phyloP scores from a whole-genome alignment of 2,113 vertebrate species.

The Hydropotes inermis region DNA sequence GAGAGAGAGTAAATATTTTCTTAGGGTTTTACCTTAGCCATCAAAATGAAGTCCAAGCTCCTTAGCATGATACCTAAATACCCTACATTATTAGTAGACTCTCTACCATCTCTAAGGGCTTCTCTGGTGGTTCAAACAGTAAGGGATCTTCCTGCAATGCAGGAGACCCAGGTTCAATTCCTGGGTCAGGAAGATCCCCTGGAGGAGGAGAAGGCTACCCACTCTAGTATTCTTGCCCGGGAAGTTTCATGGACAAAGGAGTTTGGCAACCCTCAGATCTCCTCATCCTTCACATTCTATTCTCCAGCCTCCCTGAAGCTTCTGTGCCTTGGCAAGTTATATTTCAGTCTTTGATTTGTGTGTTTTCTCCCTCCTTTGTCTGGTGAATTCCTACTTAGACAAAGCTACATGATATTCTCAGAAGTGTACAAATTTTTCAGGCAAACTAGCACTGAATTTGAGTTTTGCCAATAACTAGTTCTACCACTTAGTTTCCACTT shows the following conservation, averaged over 20 bases:
- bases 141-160: not conserved
- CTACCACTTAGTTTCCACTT: not conserved
- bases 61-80: not conserved
- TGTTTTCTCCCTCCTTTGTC: not conserved
- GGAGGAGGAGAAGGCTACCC: not conserved
- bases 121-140: not conserved
- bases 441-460: not conserved
- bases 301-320: too few species aligned
- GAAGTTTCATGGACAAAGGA: not conserved
- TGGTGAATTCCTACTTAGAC: not conserved
- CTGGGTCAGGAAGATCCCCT: not conserved
- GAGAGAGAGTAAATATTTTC: not conserved
- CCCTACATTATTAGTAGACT: not conserved
- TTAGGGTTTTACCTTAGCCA: not conserved
- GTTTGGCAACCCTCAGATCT: not conserved
- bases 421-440: not conserved
- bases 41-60: not conserved
- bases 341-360: not conserved
- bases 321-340: not conserved
- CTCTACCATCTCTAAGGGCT: not conserved
- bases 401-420: not conserved
- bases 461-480: not conserved
- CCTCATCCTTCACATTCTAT: not conserved
- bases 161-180: not conserved
- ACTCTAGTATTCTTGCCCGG: not conserved